phyloP scores from a whole-genome alignment of 2,888 invertebrate species.

The Nephrocerus scutellatus region DNA sequence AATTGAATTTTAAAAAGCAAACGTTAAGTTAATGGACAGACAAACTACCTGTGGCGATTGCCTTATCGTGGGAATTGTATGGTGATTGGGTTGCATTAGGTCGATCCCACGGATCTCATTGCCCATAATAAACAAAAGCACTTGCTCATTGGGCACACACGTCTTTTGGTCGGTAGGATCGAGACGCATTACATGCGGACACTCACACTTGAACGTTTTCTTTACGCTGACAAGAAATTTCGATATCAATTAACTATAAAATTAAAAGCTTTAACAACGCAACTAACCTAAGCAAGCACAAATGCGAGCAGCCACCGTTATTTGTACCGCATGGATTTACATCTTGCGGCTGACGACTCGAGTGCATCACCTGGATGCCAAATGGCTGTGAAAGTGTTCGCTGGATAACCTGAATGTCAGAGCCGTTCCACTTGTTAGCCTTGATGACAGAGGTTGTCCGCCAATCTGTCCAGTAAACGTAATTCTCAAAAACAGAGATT shows the following conservation, averaged over 20 bases:
- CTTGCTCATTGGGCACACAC: constrained; percentile 64
- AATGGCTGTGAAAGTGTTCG: constrained; percentile 82
- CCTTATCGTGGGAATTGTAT: constrained; percentile 75
- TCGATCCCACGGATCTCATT: constrained; percentile 81
- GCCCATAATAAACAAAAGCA: constrained; percentile 66
- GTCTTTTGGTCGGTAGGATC: constrained; percentile 53
- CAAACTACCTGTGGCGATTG: constrained; percentile 41
- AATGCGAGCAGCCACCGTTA: constrained; percentile 75
- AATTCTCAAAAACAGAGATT: constrained; percentile 74
- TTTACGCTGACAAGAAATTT: constrained; percentile 48
- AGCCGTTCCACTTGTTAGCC: constrained; percentile 83
- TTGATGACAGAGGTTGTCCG: constrained; percentile 75
- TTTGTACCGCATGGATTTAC: constrained; percentile 61
- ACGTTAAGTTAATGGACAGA: neutral
- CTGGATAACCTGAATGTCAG: constrained; percentile 70
- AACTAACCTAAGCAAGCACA: constrained; percentile 59
- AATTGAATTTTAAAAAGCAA: neutral
- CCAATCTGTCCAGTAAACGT: constrained; percentile 95
- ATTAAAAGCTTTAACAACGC: too few species aligned
- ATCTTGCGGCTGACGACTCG: constrained; percentile 61
- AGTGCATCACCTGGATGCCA: constrained; percentile 78
- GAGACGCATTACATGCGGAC: constrained; percentile 80
- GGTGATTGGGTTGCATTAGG: constrained; percentile 64
- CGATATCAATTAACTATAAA: too few species aligned
- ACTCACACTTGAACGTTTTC: constrained; percentile 64